phyloP scores from a whole-genome alignment of 1,140 invertebrate genomes.

The Metaphire vulgaris region DNA sequence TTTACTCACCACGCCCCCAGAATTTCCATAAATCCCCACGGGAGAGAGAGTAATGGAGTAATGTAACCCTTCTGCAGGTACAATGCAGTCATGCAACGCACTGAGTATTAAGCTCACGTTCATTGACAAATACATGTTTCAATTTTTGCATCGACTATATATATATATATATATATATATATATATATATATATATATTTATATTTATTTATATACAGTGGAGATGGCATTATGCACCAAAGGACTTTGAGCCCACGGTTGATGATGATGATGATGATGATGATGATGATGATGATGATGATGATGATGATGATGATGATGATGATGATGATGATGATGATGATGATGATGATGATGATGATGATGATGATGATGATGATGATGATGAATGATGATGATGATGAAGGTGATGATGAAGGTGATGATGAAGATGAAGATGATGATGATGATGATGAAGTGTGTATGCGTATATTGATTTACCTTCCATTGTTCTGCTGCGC shows the following conservation, averaged over 20 bases:
- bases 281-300: not conserved
- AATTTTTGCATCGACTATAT: too few species aligned
- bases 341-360: not conserved
- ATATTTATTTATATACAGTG: not conserved
- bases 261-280: not conserved
- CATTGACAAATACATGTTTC: too few species aligned
- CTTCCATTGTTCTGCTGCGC: conserved; percentile 20
- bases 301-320: not conserved
- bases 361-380: not conserved
- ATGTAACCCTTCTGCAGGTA: too few species aligned
- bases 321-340: not conserved
- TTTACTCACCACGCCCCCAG: too few species aligned
- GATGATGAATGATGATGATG: not conserved
- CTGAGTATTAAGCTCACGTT: too few species aligned
- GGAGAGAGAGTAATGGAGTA: too few species aligned
- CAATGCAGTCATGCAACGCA: too few species aligned
- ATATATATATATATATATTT: not conserved
- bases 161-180: too few species aligned
- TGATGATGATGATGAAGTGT: not conserved
- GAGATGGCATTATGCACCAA: not conserved
- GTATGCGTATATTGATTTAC: too few species aligned
- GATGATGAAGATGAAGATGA: not conserved
- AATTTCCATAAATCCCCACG: too few species aligned
- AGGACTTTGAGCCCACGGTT: not conserved
- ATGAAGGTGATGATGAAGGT: not conserved